Evolutionary conservation across 2,888 invertebrate species (phyloP).

Genomic region (Monochamus alternatus): DNA sequence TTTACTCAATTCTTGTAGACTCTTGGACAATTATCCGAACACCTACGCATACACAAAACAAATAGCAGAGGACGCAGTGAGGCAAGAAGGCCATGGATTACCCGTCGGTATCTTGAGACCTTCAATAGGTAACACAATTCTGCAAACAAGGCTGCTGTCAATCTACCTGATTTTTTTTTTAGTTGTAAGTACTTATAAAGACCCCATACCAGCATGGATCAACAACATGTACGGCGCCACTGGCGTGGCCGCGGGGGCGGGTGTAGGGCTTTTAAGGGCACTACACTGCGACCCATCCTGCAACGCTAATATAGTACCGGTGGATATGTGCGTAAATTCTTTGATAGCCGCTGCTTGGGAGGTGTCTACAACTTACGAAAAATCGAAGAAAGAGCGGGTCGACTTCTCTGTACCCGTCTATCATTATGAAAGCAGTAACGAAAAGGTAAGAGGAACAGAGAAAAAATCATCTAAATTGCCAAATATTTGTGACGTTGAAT

Average conservation of each 20-base stretch:
- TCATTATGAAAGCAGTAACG: conserved; percentile 63
- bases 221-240: conserved; percentile 85
- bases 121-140: conserved; percentile 78
- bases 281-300: conserved; percentile 72
- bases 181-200: conserved; percentile 74
- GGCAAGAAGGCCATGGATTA: conserved; percentile 77
- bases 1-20: conserved; percentile 67
- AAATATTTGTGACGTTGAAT: too few relatives aligned
- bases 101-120: conserved; percentile 91
- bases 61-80: conserved; percentile 85
- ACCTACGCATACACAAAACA: conserved; percentile 95
- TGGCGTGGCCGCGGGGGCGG: conserved; percentile 71
- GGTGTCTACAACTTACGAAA: conserved; percentile 53
- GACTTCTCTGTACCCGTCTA: conserved; percentile 17
- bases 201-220: conserved; percentile 80
- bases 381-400: neutral
- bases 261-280: conserved; percentile 74
- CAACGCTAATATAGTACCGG: conserved; percentile 78
- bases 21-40: conserved; percentile 85
- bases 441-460: conserved; percentile 6
- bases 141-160: neutral
- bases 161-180: conserved; percentile 41
- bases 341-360: conserved; percentile 77
- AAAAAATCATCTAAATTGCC: too few relatives aligned
- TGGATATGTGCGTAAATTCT: conserved; percentile 78